Evolutionary conservation across 2,113 vertebrate species (phyloP), one percentile per base, ranked within the genome.

Genomic region (Sinocyclocheilus grahami): DNA sequence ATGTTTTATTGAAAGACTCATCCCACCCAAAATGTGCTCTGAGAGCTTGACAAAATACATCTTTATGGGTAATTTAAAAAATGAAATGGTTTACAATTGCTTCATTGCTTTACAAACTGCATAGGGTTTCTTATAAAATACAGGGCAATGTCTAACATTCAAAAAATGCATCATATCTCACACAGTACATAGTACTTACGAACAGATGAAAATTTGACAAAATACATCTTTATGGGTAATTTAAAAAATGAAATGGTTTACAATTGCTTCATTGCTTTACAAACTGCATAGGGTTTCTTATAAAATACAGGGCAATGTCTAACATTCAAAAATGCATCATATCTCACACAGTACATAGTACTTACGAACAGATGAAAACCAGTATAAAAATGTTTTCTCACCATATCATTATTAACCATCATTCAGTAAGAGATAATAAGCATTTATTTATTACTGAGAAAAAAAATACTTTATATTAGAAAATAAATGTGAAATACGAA

Each of bases 141-240:
- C 39, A 39, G 39, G 39, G 42, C 42, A 10, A 46, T 46, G 42
- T 46, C 42, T 46, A 46, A 3, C 42, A 46, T 48, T 85, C 14
- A 39, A 24, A 83, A n/a, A 86, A 80, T 39, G 13, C 33, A 78
- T 82, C 5, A 82, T 75, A 83, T 67, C 72, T 62, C 84, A 78
- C 67, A 86, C 74, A 89, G 83, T 89, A 89, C 88, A 89, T 53
- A 87, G 86, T 89, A 89, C 88, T 87, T 89, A 87, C 88, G 53
- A 48, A 39, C 46, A 60, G 46, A 65, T 77, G 51, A 86, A 33
- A 85, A 82, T n/a, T n/a, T n/a, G n/a, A n/a, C n/a, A n/a, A n/a
- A n/a, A n/a, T n/a, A n/a, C 37, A 22, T 74, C 0, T 42, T 74
- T 13, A 46, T 42, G 10, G 33, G 69, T 42, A 72, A n/a, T 67